Base-by-base conservation (phyloP, 2,888 invertebrate genomes). In the Drosophila kambysellisi region DNA sequence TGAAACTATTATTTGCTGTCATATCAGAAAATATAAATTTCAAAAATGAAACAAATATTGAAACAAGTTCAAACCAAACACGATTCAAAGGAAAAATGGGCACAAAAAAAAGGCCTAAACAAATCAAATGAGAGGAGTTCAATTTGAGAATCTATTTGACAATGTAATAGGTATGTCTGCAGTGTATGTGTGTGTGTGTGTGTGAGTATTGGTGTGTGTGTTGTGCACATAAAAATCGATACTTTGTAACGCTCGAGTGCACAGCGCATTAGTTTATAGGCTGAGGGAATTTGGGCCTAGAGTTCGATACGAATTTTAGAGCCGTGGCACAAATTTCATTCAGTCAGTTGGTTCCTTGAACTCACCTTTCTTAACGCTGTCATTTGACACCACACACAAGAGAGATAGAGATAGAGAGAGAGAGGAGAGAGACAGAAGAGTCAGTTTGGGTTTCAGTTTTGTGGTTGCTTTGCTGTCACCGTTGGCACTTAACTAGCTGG, bases 311-410 rank as follows among this genome's bases (percentile, higher is more conserved):
- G 54, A 72, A 68, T 56, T 72, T 71, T 66, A 63, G 58, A 71
- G 77, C 33, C 46, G 32, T 57, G 70, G 52, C 78, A 70, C 78
- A 52, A 68, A 77, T 25, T 65, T 65, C 39, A 43, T 53, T 57
- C 50, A 30, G n/a, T 54, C 58, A 30, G 66, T 52, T 70, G 69
- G 71, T 84, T 68, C 67, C 76, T 80, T 76, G 74, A 76, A 73
- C 76, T 74, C 61, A 79, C 75, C 63, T 78, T 63, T 71, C 68
- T 73, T 66, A 35, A 30, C 35, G 60, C 74, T 79, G 88, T 86
- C 77, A 88, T 82, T 79, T 73, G 88, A 88, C 79, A 88, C 86
- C 84, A 54, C 58, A 68, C 59, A 58, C n/a, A 48, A 50, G 43
- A 32, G 12, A 37, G 20, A 17, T 6, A 37, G n/a, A 1, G 35